These are phyloP conservation scores for Irena cyanogastra DNA, from an alignment of 2,113 vertebrate genomes.

Conservation along the genomic window DNA sequence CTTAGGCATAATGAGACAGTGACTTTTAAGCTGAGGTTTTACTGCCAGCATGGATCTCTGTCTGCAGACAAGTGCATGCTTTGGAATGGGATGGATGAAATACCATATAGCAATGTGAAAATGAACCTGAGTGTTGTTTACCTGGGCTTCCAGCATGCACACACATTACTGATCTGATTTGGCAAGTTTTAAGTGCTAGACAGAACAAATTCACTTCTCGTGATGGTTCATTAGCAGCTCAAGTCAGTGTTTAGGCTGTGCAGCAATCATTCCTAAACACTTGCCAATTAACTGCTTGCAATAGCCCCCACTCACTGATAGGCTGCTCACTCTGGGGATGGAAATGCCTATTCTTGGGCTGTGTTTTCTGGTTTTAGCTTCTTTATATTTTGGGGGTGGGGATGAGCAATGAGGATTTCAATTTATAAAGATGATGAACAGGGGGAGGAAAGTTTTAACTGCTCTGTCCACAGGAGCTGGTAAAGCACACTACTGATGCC, in stretches of 20 bases:
- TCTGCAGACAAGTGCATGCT: background rate
- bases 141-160: background rate
- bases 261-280: background rate
- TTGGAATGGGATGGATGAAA: background rate
- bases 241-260: background rate
- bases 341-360: background rate
- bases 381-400: background rate
- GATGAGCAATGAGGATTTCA: background rate
- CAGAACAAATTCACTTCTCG: background rate
- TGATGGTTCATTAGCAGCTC: background rate
- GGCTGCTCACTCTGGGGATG: background rate
- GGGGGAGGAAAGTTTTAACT: background rate
- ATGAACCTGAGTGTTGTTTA: background rate
- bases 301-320: background rate
- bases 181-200: background rate
- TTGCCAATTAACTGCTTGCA: background rate
- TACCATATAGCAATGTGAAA: background rate
- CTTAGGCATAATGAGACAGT: background rate
- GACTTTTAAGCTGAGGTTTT: background rate
- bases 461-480: constrained; percentile 80
- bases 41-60: background rate
- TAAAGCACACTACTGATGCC: constrained; percentile 89
- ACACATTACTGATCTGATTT: background rate
- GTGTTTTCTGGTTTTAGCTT: background rate
- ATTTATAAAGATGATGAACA: background rate